phyloP scores from a whole-genome alignment of 1,140 invertebrate genomes.

The Ladona fulva region DNA sequence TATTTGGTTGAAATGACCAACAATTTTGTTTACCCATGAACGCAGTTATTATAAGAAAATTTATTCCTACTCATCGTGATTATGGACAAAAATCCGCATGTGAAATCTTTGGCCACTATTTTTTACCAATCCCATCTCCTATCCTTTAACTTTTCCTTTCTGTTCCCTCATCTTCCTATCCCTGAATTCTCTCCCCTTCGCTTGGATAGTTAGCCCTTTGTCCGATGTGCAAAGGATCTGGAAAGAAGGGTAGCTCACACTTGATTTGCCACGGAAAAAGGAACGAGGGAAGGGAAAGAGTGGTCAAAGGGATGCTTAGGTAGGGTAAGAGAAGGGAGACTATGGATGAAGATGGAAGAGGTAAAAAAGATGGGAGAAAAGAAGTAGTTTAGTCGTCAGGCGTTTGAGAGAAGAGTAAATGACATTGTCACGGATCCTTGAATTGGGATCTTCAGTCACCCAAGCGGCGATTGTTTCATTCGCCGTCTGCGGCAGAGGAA shows the following conservation, averaged over 20 bases:
- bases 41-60: too few species aligned
- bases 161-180: slow-evolving; percentile 9
- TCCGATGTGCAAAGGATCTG: slow-evolving; percentile 12
- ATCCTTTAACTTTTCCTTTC: too few species aligned
- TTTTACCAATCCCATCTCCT: too few species aligned
- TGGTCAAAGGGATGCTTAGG: slow-evolving; percentile 15
- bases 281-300: not conserved
- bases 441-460: not conserved
- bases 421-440: slow-evolving; percentile 11
- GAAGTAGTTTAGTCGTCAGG: not conserved
- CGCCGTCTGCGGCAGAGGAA: not conserved
- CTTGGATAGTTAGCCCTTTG: not conserved
- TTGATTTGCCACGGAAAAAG: slow-evolving; percentile 11
- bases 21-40: too few species aligned
- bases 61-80: too few species aligned
- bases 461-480: not conserved
- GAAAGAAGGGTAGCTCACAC: not conserved
- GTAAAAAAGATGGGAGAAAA: not conserved
- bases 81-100: too few species aligned
- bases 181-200: slow-evolving; percentile 11
- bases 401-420: not conserved
- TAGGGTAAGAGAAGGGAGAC: slow-evolving; percentile 17
- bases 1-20: too few species aligned
- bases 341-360: slow-evolving; percentile 12
- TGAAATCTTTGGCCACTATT: slow-evolving; percentile 13